Percentiles rank a stretch among this genome's conserved stretches.
Conservation (phyloP, 2,113 vertebrate species). For the Turdus rufiventris region DNA sequence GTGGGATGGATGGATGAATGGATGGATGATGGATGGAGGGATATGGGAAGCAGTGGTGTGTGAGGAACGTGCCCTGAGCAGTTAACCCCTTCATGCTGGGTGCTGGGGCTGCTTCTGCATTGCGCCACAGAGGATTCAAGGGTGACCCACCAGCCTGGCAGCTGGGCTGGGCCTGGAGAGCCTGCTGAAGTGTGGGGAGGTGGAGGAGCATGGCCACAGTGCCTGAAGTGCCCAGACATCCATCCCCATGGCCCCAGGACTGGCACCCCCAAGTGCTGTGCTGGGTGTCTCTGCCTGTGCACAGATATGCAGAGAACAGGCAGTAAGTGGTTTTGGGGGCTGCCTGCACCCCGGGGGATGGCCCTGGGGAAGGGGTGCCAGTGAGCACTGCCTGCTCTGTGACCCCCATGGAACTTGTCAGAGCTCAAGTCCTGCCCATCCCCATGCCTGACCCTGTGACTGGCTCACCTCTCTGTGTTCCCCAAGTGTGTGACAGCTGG, state of each 20-base stretch:
- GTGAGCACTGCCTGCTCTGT: not conserved
- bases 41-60: not conserved
- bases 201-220: not conserved
- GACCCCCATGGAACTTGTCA: not conserved
- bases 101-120: not conserved
- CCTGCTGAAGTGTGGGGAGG: accelerated
- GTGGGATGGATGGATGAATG: not conserved
- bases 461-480: accelerated
- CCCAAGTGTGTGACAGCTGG: not conserved
- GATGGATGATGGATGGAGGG: not conserved
- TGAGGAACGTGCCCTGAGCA: conserved; percentile 9
- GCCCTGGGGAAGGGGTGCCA: not conserved
- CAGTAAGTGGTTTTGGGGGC: not conserved
- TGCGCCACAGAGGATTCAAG: accelerated
- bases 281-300: no score
- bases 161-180: not conserved
- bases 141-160: not conserved
- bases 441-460: accelerated
- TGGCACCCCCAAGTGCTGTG: not conserved
- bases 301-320: accelerated
- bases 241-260: accelerated
- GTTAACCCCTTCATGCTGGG: conserved; percentile 19
- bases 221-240: not conserved
- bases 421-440: not conserved
- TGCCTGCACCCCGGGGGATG: not conserved